phyloP scores from a whole-genome alignment of 1,140 invertebrate genomes.

The Trichonephila clavipes region DNA sequence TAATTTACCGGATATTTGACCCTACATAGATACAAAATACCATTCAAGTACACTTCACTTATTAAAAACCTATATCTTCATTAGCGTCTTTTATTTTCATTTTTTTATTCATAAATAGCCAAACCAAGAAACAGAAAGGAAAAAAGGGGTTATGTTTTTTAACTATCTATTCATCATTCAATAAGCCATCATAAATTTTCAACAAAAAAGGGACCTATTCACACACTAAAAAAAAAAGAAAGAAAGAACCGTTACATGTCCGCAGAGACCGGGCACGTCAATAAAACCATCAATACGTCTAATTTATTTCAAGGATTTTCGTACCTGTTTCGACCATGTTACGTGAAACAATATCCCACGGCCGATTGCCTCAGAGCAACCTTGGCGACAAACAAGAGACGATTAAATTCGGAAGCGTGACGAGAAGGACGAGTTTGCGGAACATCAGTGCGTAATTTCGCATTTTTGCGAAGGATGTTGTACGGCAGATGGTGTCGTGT shows the following conservation, averaged over 20 bases:
- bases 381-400: not conserved
- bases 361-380: not conserved
- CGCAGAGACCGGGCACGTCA: not conserved
- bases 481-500: no score
- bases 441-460: not conserved
- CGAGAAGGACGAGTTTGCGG: not conserved
- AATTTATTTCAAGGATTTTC: constrained; percentile 2
- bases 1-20: no score
- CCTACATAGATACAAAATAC: no score
- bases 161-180: no score
- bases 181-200: no score
- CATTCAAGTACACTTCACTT: no score
- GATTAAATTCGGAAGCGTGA: not conserved
- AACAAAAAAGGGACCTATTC: no score
- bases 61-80: no score
- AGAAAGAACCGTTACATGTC: not conserved
- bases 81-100: no score
- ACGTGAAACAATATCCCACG: constrained; percentile 17
- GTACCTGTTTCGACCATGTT: not conserved
- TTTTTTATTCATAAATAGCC: no score
- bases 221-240: not conserved
- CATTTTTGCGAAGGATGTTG: not conserved
- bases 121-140: no score
- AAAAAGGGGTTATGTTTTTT: no score
- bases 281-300: not conserved